A percentile compares a stretch with the other conserved stretches of the same genome.
These are phyloP conservation scores for Muscidifurax raptorellus DNA, from an alignment of 1,140 invertebrate genomes.

Conservation along the genomic window DNA sequence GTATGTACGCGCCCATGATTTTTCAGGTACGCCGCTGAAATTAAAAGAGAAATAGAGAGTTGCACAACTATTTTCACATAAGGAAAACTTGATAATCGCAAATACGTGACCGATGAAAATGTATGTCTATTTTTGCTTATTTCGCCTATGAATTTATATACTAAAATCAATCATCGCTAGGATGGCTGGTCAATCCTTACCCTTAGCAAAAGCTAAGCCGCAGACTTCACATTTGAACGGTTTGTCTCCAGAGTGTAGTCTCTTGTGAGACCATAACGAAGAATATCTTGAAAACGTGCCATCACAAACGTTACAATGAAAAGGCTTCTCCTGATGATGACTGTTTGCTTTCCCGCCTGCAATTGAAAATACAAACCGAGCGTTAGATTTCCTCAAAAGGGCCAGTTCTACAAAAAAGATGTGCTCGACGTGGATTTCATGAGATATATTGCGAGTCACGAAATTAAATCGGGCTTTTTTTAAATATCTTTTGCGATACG, in stretches of 20 bases:
- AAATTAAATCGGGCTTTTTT: conserved; percentile 48
- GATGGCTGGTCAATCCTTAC: conserved; percentile 58
- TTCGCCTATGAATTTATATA: not conserved
- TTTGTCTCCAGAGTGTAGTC: conserved; percentile 90
- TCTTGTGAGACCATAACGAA: conserved; percentile 90
- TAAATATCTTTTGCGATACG: conserved; percentile 56
- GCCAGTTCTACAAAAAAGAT: conserved; percentile 71
- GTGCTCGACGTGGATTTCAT: conserved; percentile 58
- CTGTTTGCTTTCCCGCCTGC: conserved; percentile 75
- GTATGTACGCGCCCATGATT: conserved; percentile 92
- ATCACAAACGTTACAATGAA: conserved; percentile 91
- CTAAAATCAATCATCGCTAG: conserved; percentile 30
- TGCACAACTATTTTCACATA: conserved; percentile 5
- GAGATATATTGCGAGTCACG: conserved; percentile 49
- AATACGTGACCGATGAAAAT: conserved; percentile 33
- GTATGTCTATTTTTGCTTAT: not conserved
- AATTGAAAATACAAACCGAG: conserved; percentile 65
- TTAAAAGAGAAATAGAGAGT: not conserved
- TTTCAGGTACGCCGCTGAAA: conserved; percentile 87
- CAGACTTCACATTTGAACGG: conserved; percentile 95
- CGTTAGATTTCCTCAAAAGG: conserved; percentile 68
- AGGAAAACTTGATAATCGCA: not conserved
- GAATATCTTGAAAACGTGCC: conserved; percentile 89
- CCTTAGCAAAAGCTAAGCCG: conserved; percentile 93
- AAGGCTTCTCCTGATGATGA: conserved; percentile 85